These are phyloP conservation scores for Lytechinus variegatus DNA, from an alignment of 35 echinoderm and acorn worm species.

Conservation along the genomic window DNA sequence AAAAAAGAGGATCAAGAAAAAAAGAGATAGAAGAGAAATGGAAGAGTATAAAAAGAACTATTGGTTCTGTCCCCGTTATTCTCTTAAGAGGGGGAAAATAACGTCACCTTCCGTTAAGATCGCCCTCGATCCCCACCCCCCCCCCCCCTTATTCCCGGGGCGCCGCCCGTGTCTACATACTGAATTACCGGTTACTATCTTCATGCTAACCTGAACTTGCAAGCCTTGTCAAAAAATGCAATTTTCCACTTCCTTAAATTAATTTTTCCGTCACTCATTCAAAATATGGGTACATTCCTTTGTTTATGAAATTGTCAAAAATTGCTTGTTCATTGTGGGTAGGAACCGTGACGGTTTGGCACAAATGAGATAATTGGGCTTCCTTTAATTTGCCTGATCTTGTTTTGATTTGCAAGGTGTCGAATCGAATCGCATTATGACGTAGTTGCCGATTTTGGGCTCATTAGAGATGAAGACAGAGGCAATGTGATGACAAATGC, in stretches of 20 bases:
- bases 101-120: too few species aligned
- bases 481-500: not conserved
- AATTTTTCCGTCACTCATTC: not conserved
- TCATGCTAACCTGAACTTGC: not conserved
- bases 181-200: not conserved
- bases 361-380: slow-evolving; percentile 3
- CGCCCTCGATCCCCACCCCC: too few species aligned
- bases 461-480: not conserved
- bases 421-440: not conserved
- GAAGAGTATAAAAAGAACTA: not conserved
- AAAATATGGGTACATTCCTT: not conserved
- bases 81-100: not conserved
- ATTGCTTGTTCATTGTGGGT: not conserved
- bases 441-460: not conserved
- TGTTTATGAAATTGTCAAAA: not conserved
- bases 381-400: slow-evolving; percentile 12
- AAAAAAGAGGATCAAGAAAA: not conserved
- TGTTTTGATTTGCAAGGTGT: slow-evolving; percentile 7
- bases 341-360: not conserved
- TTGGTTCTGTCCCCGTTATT: not conserved
- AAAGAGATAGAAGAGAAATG: not conserved
- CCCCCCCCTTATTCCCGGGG: too few species aligned
- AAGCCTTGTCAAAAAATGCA: not conserved
- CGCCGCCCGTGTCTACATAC: not conserved
- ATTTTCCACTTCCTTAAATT: not conserved